phyloP scores from a whole-genome alignment of 1,140 invertebrate species.

The Ips typographus region DNA sequence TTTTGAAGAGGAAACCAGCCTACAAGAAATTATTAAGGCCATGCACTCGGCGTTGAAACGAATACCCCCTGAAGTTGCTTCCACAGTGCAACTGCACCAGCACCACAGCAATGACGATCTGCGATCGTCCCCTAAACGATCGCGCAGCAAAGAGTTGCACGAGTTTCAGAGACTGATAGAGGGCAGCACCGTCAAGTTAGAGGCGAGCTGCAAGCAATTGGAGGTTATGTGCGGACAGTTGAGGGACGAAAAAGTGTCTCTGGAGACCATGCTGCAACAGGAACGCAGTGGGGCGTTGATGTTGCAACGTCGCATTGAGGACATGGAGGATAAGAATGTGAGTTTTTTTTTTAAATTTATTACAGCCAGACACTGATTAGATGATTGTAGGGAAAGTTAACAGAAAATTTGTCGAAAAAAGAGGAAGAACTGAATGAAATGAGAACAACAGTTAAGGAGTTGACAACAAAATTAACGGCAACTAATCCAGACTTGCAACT shows the following conservation, averaged over 20 bases:
- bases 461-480: constrained; percentile 13
- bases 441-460: constrained; percentile 7
- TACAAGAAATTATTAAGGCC: constrained; percentile 46
- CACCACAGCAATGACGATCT: constrained; percentile 35
- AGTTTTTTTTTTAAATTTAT: constrained; percentile 14
- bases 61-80: constrained; percentile 47
- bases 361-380: background rate
- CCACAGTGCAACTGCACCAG: constrained; percentile 41
- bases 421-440: constrained; percentile 35
- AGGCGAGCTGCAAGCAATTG: constrained; percentile 47
- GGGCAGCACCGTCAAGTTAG: constrained; percentile 47
- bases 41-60: constrained; percentile 48
- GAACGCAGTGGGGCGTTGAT: constrained; percentile 42
- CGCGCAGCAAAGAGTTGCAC: constrained; percentile 30
- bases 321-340: constrained; percentile 40
- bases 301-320: constrained; percentile 43
- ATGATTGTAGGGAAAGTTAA: constrained; percentile 10
- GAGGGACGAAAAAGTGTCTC: constrained; percentile 45
- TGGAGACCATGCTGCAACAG: constrained; percentile 42
- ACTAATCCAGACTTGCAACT: constrained; percentile 1
- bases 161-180: constrained; percentile 47
- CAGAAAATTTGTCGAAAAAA: constrained; percentile 24
- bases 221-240: constrained; percentile 46
- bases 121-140: background rate
- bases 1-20: constrained; percentile 42